Conservation (phyloP, 2,888 invertebrate species). For the Mesorhabditis spiculigera region DNA sequence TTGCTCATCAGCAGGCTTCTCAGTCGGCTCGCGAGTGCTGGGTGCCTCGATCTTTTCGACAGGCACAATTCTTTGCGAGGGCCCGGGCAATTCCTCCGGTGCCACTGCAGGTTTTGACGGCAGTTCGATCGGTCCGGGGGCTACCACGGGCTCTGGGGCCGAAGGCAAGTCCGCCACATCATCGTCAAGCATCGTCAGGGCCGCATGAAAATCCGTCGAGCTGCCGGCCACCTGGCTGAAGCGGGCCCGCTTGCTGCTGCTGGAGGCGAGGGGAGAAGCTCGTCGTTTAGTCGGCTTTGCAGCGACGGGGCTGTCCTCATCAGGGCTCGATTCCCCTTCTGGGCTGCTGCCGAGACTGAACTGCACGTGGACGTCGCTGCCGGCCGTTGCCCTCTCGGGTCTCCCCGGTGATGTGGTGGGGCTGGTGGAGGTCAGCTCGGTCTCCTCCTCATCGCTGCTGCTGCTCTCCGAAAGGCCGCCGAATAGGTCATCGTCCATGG, state of each 20-base stretch:
- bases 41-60: background rate
- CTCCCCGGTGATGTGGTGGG: background rate
- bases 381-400: background rate
- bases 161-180: background rate
- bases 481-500: constrained; percentile 16
- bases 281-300: background rate
- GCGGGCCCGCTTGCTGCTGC: background rate
- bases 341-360: background rate
- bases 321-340: constrained; percentile 4
- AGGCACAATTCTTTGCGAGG: background rate
- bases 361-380: background rate
- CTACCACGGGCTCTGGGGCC: background rate
- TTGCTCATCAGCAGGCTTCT: background rate
- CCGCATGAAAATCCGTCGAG: constrained; percentile 17
- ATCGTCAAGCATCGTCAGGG: constrained; percentile 19
- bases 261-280: background rate
- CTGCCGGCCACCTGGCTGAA: background rate
- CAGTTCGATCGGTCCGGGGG: background rate
- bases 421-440: background rate
- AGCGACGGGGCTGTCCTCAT: background rate
- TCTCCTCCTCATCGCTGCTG: constrained; percentile 14
- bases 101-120: too few species aligned
- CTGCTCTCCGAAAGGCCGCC: constrained; percentile 34
- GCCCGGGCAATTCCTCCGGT: too few species aligned
- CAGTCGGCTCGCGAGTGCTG: background rate